Evolutionary conservation across 2,113 vertebrate genomes (phyloP).

Genomic region (Peromyscus californicus): DNA sequence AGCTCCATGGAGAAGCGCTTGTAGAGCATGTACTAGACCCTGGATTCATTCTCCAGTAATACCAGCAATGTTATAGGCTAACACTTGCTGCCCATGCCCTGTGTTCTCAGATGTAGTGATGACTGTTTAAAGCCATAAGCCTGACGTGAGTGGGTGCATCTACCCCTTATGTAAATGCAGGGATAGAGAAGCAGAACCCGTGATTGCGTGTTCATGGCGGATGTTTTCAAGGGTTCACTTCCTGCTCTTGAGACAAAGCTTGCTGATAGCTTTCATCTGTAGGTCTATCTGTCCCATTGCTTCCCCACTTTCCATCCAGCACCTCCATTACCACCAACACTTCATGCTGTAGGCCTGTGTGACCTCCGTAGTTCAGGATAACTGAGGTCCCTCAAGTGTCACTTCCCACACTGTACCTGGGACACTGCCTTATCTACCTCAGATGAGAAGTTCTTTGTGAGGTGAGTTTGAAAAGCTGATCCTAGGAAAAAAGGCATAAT

Average conservation of each 20-base stretch:
- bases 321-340: too few species aligned
- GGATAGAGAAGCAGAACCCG: background rate
- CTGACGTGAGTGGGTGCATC: background rate
- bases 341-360: background rate
- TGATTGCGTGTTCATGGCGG: fast-evolving
- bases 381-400: background rate
- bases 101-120: too few species aligned
- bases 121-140: background rate
- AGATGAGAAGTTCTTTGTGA: constrained; percentile 43
- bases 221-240: background rate
- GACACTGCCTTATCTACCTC: background rate
- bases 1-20: background rate
- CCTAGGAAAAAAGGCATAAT: background rate
- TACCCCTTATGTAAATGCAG: background rate
- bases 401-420: background rate
- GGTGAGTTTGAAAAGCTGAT: constrained; percentile 4
- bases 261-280: background rate
- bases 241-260: background rate
- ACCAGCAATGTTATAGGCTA: background rate
- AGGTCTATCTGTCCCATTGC: background rate
- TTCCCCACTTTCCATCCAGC: background rate
- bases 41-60: background rate
- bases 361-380: background rate
- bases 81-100: background rate
- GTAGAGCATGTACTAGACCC: background rate